Conservation (phyloP, 2,888 invertebrate species). For the Leptopilina myrica region DNA sequence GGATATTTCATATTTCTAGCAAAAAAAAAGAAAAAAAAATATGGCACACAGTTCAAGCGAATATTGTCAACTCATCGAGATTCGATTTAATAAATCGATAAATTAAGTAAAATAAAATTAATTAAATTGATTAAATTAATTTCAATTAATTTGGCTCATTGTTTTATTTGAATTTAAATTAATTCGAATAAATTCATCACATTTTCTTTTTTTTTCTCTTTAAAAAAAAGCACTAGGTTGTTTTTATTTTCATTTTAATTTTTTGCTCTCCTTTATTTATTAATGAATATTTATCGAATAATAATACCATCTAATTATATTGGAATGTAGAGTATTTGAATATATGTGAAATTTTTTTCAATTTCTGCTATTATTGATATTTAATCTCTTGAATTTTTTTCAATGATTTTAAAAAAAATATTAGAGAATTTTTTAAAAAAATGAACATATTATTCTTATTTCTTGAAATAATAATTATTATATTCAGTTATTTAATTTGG, state of each 20-base stretch:
- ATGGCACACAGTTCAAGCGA: slow-evolving; percentile 17
- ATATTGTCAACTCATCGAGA: slow-evolving; percentile 16
- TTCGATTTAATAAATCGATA: slow-evolving; percentile 14
- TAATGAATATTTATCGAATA: background rate
- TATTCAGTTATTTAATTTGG: slow-evolving; percentile 13
- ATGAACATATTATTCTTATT: background rate
- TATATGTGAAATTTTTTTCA: background rate
- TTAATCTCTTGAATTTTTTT: background rate
- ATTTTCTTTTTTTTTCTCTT: background rate
- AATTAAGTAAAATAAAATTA: background rate
- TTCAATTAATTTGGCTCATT: background rate
- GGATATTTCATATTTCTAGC: background rate
- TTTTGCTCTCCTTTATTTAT: too few relatives aligned
- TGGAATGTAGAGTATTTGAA: slow-evolving; percentile 1
- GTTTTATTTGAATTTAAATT: background rate
- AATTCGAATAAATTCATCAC: too few relatives aligned
- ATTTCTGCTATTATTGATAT: background rate
- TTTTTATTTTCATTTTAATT: background rate
- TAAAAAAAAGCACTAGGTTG: background rate
- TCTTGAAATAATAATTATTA: background rate
- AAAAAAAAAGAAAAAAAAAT: background rate
- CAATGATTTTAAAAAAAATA: background rate
- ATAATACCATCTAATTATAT: background rate
- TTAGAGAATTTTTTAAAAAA: background rate
- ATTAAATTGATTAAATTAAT: background rate